Conservation (phyloP, 2,113 vertebrate species). For the Pterocles burchelli region DNA sequence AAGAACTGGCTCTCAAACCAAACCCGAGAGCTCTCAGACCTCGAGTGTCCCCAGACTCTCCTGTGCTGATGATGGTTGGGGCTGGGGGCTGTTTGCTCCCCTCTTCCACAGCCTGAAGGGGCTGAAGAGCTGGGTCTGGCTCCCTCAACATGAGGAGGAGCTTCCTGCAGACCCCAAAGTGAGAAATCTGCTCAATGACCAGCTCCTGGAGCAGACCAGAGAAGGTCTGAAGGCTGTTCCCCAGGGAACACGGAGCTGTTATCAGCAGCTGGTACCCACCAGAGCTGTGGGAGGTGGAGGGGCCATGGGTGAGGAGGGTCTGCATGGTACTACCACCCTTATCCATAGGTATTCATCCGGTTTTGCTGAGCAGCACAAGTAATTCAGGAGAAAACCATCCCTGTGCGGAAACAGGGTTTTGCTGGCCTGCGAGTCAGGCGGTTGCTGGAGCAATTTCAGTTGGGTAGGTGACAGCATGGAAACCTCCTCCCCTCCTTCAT, state of each 20-base stretch:
- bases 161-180: not conserved
- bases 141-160: accelerated
- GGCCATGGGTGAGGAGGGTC: not conserved
- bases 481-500: not conserved
- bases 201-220: not conserved
- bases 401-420: accelerated
- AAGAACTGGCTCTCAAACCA: not conserved
- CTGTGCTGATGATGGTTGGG: not conserved
- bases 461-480: not conserved
- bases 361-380: not conserved
- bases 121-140: not conserved
- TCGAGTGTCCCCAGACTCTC: not conserved
- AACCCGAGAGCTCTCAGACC: not conserved
- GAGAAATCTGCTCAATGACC: not conserved
- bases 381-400: not conserved
- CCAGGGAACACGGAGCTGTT: accelerated
- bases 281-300: not conserved
- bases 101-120: not conserved
- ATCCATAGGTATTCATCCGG: not conserved
- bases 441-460: not conserved
- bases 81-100: not conserved
- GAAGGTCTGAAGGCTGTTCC: not conserved
- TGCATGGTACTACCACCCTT: not conserved
- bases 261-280: not conserved
- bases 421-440: accelerated